Evolutionary conservation across 2,113 vertebrate genomes (phyloP).

Genomic region (Leucopsar rothschildi): DNA sequence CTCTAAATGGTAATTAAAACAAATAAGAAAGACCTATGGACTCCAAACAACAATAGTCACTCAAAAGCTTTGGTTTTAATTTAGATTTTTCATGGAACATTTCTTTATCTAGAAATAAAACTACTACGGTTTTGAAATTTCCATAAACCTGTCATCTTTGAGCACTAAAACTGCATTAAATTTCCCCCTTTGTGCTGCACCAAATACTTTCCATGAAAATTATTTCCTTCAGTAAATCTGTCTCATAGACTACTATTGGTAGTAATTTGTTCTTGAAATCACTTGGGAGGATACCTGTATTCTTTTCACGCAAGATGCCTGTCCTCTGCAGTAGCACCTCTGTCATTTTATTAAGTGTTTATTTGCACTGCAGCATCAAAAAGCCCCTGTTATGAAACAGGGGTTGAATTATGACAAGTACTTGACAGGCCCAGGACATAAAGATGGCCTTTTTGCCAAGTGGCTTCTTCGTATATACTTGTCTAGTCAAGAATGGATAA

Average conservation of each 20-base stretch:
- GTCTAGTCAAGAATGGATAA: not conserved
- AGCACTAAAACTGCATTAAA: not conserved
- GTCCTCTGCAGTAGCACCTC: not conserved
- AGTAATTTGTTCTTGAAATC: slow-evolving; percentile 12
- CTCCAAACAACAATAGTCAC: not conserved
- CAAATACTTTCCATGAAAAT: not conserved
- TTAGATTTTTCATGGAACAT: not conserved
- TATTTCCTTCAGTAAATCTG: not conserved
- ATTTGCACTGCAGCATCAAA: not conserved
- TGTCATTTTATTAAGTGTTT: not conserved
- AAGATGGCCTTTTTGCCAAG: not conserved
- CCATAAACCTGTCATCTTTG: not conserved
- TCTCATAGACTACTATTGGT: not conserved
- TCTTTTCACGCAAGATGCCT: not conserved
- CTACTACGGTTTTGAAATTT: not conserved
- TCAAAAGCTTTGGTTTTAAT: not conserved
- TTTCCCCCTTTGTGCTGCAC: not conserved
- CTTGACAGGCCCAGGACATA: not conserved
- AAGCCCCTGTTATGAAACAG: not conserved
- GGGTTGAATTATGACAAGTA: not conserved
- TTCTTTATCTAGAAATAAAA: not conserved
- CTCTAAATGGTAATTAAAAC: not conserved
- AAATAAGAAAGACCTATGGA: not conserved
- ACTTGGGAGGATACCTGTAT: not conserved
- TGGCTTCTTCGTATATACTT: not conserved